Percentiles rank a stretch among this genome's conserved stretches.
These are phyloP conservation scores for Centroberyx gerrardi DNA, from an alignment of 2,797 vertebrate genomes.

Conservation along the genomic window DNA sequence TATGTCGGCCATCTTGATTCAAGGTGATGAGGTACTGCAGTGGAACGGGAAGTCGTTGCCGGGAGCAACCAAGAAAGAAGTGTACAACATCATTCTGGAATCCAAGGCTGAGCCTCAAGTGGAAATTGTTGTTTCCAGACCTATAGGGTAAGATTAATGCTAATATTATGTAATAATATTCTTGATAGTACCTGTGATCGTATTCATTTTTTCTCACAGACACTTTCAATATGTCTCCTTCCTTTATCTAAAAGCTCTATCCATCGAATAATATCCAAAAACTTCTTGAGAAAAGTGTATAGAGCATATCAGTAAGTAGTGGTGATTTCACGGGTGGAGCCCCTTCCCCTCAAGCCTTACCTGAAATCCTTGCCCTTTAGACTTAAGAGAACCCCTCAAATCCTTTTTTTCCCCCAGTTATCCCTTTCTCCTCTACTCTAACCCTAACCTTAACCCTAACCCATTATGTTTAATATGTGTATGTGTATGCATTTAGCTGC, in stretches of 20 bases:
- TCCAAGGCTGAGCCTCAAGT: conserved; percentile 99
- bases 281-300: conserved; percentile 92
- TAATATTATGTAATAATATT: background rate
- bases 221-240: conserved; percentile 75
- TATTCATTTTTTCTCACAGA: conserved; percentile 53
- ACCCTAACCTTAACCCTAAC: background rate
- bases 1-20: conserved; percentile 74
- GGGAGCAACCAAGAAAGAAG: conserved; percentile 99
- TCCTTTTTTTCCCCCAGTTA: conserved; percentile 10
- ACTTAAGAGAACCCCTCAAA: conserved; percentile 20
- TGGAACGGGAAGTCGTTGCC: conserved; percentile 98
- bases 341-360: conserved; percentile 50
- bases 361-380: conserved; percentile 40
- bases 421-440: conserved; percentile 26
- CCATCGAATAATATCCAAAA: conserved; percentile 90
- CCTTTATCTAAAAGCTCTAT: conserved; percentile 86
- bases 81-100: conserved; percentile 99
- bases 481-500: conserved; percentile 23
- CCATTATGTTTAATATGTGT: conserved; percentile 35
- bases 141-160: conserved; percentile 92
- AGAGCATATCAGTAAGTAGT: conserved; percentile 92
- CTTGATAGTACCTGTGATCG: conserved; percentile 13
- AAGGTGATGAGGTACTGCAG: conserved; percentile 98
- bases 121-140: conserved; percentile 98
- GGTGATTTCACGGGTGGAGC: conserved; percentile 49